phyloP scores from a whole-genome alignment of 2,888 invertebrate species.

The Fragum whitleyi region DNA sequence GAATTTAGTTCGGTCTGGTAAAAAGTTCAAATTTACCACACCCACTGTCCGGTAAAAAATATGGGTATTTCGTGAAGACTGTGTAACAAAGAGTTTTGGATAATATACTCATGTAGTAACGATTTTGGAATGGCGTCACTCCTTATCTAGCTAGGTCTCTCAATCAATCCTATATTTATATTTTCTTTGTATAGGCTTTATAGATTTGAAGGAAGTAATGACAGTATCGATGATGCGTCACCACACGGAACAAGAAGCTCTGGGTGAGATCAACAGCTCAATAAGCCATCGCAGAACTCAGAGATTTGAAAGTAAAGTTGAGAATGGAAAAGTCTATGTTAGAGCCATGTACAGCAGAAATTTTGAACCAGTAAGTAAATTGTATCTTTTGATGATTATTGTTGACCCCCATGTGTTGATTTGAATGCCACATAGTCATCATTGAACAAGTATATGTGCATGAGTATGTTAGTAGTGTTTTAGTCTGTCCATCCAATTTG shows the following conservation, averaged over 20 bases:
- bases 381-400: not conserved
- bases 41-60: too few species aligned
- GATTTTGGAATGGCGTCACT: too few species aligned
- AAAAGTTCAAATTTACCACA: too few species aligned
- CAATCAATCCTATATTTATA: too few species aligned
- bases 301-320: conserved; percentile 74
- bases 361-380: conserved; percentile 76
- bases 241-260: conserved; percentile 71
- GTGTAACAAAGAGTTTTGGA: too few species aligned
- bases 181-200: conserved; percentile 74
- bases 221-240: conserved; percentile 71
- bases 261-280: conserved; percentile 72
- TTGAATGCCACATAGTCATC: not conserved
- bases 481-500: too few species aligned
- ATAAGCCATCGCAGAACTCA: conserved; percentile 70
- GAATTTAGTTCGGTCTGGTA: too few species aligned
- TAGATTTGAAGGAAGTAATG: conserved; percentile 74
- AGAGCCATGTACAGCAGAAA: conserved; percentile 78
- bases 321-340: conserved; percentile 69
- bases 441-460: too few species aligned
- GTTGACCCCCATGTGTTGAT: not conserved
- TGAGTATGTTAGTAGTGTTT: too few species aligned
- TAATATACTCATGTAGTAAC: too few species aligned
- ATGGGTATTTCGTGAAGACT: too few species aligned
- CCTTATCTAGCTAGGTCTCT: too few species aligned